Conservation (phyloP, 2,888 invertebrate genomes). For the Merodon equestris region DNA sequence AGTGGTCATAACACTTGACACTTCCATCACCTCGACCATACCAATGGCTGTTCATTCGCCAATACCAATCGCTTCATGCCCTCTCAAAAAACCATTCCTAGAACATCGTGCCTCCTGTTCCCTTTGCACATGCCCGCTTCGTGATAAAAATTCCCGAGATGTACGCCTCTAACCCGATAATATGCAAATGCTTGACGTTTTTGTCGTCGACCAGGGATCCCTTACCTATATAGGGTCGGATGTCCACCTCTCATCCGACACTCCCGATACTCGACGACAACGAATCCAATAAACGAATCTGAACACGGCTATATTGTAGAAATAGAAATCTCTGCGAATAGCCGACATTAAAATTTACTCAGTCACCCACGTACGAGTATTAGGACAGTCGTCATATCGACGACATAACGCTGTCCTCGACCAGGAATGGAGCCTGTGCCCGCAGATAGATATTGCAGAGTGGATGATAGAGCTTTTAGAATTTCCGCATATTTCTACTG, state of each 20-base stretch:
- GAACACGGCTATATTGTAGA: background rate
- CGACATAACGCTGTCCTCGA: constrained; percentile 5
- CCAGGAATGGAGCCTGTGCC: background rate
- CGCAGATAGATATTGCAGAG: constrained; percentile 28
- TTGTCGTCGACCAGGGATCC: constrained; percentile 16
- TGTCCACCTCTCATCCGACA: constrained; percentile 18
- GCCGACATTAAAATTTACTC: constrained; percentile 27
- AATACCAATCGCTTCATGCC: no score
- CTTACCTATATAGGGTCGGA: constrained; percentile 30
- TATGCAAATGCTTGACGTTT: constrained; percentile 54
- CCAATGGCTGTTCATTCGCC: no score
- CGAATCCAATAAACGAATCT: no score
- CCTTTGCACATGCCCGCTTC: background rate
- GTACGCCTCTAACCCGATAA: constrained; percentile 32
- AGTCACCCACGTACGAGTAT: no score
- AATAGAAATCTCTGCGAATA: constrained; percentile 36
- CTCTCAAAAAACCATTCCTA: no score
- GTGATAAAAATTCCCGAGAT: constrained; percentile 16
- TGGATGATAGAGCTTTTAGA: constrained; percentile 22
- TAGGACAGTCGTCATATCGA: constrained; percentile 31
- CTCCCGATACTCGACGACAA: background rate
- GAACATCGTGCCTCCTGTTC: constrained; percentile 6
- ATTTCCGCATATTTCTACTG: no score
- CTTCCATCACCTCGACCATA: constrained; percentile 43
- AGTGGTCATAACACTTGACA: constrained; percentile 45